Evolutionary conservation across 2,113 vertebrate species (phyloP), one percentile per base, ranked within the genome.

Genomic region (Lepisosteus osseus): DNA sequence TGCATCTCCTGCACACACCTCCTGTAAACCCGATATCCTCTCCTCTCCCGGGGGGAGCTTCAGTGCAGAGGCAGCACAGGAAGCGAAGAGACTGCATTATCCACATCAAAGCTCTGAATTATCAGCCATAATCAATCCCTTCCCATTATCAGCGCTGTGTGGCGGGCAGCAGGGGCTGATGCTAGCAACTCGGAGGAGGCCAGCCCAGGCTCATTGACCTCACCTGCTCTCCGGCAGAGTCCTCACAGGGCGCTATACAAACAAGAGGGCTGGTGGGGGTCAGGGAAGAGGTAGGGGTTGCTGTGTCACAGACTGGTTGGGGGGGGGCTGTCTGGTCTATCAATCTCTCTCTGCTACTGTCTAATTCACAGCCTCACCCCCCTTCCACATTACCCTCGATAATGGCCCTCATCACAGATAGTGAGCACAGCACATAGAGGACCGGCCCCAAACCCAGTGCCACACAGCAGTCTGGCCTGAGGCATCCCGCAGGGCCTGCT

Each of bases 121-220:
- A 88, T 89, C 89, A 86, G 85, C 84, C 85, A 85, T 88, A 86
- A 91, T 91, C 89, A 89, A 90, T 90, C 88, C 81, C 78, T 80
- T 82, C 84, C 86, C 90, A 91, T 90, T 90, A 88, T 75, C 75
- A 73, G 66, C 77, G 40, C 72, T 66, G 72, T 65, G 67, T 81
- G 79, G 82, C 54, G 29, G 70, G 69, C 69, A n/a, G 62, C 62
- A 63, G 71, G 71, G 54, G 29, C 29, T 29, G 29, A 29, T 29
- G 29, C 29, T 29, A 29, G 29, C 40, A 15, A 8, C 51, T 41
- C 8, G 40, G 63, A 41, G 40, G 40, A 14, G 61, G 64, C 76
- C 64, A 76, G 62, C 61, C 65, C 71, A 47, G 65, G 71, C 66
- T 69, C 78, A 68, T 65, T 62, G 71, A 71, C 47, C 72, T 54